Percentiles rank a stretch among this genome's conserved stretches.
Evolutionary conservation across 1,140 invertebrate genomes (phyloP).

Genomic region (Meloidogyne chitwoodi): DNA sequence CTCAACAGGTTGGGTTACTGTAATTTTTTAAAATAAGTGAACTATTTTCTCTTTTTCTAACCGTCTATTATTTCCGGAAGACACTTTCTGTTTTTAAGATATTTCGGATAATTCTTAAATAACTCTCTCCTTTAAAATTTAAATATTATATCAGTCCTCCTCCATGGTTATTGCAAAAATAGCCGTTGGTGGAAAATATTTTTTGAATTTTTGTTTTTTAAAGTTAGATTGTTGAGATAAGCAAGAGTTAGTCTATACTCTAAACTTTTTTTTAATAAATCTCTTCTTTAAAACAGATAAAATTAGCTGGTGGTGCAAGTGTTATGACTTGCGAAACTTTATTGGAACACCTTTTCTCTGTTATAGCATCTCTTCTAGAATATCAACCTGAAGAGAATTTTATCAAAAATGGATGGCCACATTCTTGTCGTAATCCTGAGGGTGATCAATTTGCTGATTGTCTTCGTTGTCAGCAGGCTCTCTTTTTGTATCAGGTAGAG

Average conservation of each 20-base stretch:
- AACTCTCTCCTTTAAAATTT: too few species aligned
- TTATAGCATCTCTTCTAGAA: slow-evolving; percentile 60
- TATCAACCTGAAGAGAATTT: slow-evolving; percentile 75
- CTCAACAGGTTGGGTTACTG: slow-evolving; percentile 76
- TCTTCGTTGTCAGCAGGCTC: slow-evolving; percentile 80
- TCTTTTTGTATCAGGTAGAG: slow-evolving; percentile 84
- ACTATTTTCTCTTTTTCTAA: too few species aligned
- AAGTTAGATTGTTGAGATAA: too few species aligned
- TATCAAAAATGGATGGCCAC: slow-evolving; percentile 71
- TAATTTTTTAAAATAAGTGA: too few species aligned
- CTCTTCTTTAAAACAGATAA: slow-evolving; percentile 68
- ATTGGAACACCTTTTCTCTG: slow-evolving; percentile 42
- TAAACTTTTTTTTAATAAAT: slow-evolving; percentile 39
- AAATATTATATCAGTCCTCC: too few species aligned
- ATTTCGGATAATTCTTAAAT: too few species aligned
- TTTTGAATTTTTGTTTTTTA: too few species aligned
- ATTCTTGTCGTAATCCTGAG: slow-evolving; percentile 67
- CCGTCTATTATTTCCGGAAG: too few species aligned
- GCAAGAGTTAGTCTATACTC: too few species aligned
- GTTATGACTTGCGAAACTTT: slow-evolving; percentile 65
- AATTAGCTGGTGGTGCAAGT: slow-evolving; percentile 81
- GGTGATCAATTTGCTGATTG: slow-evolving; percentile 69
- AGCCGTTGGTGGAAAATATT: too few species aligned
- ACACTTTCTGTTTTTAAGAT: too few species aligned
- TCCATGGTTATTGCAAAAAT: too few species aligned